Evolutionary conservation across 2,888 invertebrate genomes (phyloP).

Genomic region (Alloscopus bannaensis): DNA sequence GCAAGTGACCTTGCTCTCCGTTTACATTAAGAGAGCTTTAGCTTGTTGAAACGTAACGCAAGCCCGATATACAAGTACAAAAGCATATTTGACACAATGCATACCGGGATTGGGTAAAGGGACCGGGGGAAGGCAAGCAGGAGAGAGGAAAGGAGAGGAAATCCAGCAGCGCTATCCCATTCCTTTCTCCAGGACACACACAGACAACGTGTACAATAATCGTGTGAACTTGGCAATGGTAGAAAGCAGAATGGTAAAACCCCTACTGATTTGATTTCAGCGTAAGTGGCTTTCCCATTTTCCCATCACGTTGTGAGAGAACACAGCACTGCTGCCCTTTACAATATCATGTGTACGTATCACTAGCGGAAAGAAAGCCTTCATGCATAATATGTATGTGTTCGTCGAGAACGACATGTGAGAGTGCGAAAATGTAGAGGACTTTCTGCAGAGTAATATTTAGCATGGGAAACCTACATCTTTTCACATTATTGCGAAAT

Average conservation of each 20-base stretch:
- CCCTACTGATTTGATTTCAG: slow-evolving; percentile 42
- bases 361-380: background rate
- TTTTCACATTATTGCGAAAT: background rate
- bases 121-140: slow-evolving; percentile 5
- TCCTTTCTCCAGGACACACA: background rate
- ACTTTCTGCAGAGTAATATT: too few relatives aligned
- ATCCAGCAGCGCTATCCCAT: background rate
- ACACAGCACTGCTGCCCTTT: slow-evolving; percentile 3
- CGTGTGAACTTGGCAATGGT: background rate
- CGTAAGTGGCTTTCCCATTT: slow-evolving; percentile 46
- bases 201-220: background rate
- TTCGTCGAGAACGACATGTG: background rate
- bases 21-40: too few relatives aligned
- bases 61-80: background rate
- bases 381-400: background rate
- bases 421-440: slow-evolving; percentile 3
- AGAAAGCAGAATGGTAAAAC: background rate
- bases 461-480: too few relatives aligned
- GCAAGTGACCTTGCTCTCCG: slow-evolving; percentile 54
- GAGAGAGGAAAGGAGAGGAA: slow-evolving; percentile 20
- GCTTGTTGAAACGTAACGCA: too few relatives aligned
- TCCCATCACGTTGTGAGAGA: slow-evolving; percentile 9
- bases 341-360: too few relatives aligned
- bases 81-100: slow-evolving; percentile 14
- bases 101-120: slow-evolving; percentile 7